Percentiles rank a stretch among this genome's conserved stretches.
Conservation (phyloP, 2,113 vertebrate genomes). For the Malurus alboscapulatus region DNA sequence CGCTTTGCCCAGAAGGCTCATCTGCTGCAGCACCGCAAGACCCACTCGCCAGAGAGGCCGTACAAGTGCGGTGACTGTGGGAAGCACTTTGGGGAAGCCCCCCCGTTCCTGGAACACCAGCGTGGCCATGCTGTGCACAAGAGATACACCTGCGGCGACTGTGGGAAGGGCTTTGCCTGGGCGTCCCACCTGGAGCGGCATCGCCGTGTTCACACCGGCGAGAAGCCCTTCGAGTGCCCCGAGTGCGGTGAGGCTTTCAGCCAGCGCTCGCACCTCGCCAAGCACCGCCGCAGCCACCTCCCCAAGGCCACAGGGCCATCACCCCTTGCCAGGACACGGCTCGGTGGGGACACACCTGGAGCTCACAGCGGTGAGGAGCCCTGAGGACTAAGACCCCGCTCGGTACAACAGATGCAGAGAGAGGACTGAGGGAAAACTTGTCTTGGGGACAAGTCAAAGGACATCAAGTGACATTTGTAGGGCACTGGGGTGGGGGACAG, state of each 20-base stretch:
- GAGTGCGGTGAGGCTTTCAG: slow-evolving; percentile 48
- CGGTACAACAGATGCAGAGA: accelerated
- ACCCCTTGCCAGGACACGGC: not conserved
- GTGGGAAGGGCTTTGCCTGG: slow-evolving; percentile 70
- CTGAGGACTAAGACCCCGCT: accelerated
- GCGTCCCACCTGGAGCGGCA: slow-evolving; percentile 70
- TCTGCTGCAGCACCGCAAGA: slow-evolving; percentile 46
- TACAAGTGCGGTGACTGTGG: slow-evolving; percentile 33
- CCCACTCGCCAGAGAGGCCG: slow-evolving; percentile 11
- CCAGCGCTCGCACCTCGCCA: slow-evolving; percentile 47
- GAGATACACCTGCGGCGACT: slow-evolving; percentile 25
- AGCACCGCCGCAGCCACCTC: slow-evolving; percentile 54
- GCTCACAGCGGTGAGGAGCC: accelerated
- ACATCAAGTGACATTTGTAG: not conserved
- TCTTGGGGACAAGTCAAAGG: not conserved
- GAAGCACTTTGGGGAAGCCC: slow-evolving; percentile 42
- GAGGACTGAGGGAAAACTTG: accelerated
- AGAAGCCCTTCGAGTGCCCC: slow-evolving; percentile 31
- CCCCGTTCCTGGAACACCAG: slow-evolving; percentile 37
- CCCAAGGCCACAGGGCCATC: not conserved
- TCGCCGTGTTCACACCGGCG: not conserved
- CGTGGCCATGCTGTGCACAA: not conserved
- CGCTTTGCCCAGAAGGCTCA: slow-evolving; percentile 61
- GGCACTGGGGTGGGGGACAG: not conserved
- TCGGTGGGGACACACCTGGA: accelerated